Base-by-base conservation (phyloP, 1,140 invertebrate genomes). In the Drosophila jambulina region DNA sequence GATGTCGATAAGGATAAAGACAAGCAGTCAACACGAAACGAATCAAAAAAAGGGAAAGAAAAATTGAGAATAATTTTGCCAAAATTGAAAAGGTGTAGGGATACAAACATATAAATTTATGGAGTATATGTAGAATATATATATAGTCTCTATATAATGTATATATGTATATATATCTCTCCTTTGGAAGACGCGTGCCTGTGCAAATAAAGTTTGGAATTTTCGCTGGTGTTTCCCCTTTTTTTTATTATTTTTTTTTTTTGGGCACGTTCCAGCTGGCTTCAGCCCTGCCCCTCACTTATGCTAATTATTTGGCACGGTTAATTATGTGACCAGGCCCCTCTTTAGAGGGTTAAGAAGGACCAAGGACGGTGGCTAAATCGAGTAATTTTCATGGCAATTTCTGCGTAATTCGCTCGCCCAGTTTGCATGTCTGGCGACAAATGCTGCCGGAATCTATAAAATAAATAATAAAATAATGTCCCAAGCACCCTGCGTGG, bases 391-490 rank as follows among this genome's bases (percentile, higher is more conserved):
- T 75, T 61, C 69, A 75, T 74, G 68, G 56, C 68, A 72, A 72
- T 70, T 71, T 71, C 69, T 71, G 68, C 68, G 70, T 74, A 74
- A 75, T 75, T 74, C 69, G 65, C 69, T 42, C 8, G 45, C 38
- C 34, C 29, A 32, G 62, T 23, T 72, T 29, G 72, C 72, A 75
- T 75, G 72, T 75, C 72, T 65, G 70, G 71, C 67, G 67, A 70
- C 72, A 75, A 75, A 75, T 75, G 67, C 72, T 75, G 70, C 72
- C 68, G 61, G 71, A 75, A 75, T 63, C 72, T 75, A 75, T 75
- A 75, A 75, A 75, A 75, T 75, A 75, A 75, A 78, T 78, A 78
- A 78, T 77, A 54, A 78, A 77, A 58, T 76, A 78, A 68, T 76
- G 72, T 38, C 34, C 27, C 25, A 45, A 23, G 62, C 36, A 51